phyloP scores from a whole-genome alignment of 1,140 invertebrate species.

The Drosophila hydei region DNA sequence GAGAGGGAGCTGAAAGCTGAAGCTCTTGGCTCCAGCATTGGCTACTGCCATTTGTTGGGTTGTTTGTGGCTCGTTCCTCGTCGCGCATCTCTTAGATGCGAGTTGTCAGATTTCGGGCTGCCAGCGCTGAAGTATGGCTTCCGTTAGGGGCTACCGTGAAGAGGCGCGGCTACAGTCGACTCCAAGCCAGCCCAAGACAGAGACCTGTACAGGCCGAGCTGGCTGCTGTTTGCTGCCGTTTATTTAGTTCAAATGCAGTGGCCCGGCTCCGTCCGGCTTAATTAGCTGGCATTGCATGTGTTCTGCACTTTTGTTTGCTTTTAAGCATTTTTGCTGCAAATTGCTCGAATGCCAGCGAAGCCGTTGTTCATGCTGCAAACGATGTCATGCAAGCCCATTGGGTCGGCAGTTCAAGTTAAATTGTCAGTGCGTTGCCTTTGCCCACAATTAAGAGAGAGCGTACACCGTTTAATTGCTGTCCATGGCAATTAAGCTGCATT shows the following conservation, averaged over 20 bases:
- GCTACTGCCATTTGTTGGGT: constrained; percentile 39
- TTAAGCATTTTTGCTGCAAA: constrained; percentile 49
- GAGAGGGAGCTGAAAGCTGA: constrained; percentile 5
- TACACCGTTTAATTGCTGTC: constrained; percentile 24
- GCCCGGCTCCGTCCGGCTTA: constrained; percentile 52
- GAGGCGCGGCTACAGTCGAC: constrained; percentile 32
- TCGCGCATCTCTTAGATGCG: constrained; percentile 73
- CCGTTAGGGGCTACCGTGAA: constrained; percentile 77
- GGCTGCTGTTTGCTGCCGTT: constrained; percentile 28
- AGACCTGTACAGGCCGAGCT: constrained; percentile 17
- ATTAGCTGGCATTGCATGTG: constrained; percentile 77
- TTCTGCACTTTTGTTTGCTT: constrained; percentile 69
- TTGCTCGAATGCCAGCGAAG: constrained; percentile 31
- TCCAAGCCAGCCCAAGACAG: no score
- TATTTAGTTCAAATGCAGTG: constrained; percentile 49
- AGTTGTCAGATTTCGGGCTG: constrained; percentile 72
- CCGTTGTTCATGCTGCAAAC: constrained; percentile 8
- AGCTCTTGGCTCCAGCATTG: constrained; percentile 11
- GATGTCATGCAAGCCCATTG: constrained; percentile 47
- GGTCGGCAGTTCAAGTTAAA: constrained; percentile 49
- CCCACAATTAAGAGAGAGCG: constrained; percentile 48
- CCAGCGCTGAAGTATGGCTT: constrained; percentile 77
- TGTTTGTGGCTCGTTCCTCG: constrained; percentile 30
- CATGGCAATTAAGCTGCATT: constrained; percentile 27
- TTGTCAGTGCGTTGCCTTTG: constrained; percentile 33